phyloP scores from a whole-genome alignment of 64 coral and sea anemone species.

The Dendrophyllia cribrosa region DNA sequence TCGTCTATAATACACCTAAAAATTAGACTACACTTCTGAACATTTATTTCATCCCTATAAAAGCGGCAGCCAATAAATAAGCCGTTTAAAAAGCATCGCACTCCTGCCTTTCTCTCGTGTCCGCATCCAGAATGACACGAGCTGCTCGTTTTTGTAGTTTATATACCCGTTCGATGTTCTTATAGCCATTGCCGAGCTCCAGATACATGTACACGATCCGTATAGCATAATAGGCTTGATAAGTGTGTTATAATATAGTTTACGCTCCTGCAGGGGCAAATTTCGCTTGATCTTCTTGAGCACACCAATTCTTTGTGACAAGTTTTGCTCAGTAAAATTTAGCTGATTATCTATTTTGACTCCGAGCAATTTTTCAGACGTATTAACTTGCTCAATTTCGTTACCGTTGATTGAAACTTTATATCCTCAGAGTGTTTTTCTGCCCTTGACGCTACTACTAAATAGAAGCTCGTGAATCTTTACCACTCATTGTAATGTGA shows the following conservation, averaged over 20 bases:
- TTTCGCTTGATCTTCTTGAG: constrained; percentile 24
- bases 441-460: too few species aligned
- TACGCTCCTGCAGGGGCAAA: constrained; percentile 25
- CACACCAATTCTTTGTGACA: constrained; percentile 33
- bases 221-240: constrained; percentile 39
- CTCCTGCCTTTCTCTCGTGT: constrained; percentile 14
- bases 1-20: not conserved
- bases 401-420: too few species aligned
- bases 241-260: constrained; percentile 24
- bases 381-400: too few species aligned
- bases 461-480: too few species aligned
- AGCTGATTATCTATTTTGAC: constrained; percentile 38
- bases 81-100: constrained; percentile 2
- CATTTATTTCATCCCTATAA: constrained; percentile 11
- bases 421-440: too few species aligned
- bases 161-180: constrained; percentile 18
- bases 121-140: constrained; percentile 11
- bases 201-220: not conserved
- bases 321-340: constrained; percentile 54
- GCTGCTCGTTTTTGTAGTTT: constrained; percentile 15
- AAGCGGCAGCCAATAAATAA: constrained; percentile 36
- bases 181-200: not conserved
- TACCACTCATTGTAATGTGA: too few species aligned
- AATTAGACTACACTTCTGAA: not conserved
- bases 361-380: constrained; percentile 47